Base-by-base conservation (phyloP, 2,113 vertebrate species). In the Nibea albiflora region DNA sequence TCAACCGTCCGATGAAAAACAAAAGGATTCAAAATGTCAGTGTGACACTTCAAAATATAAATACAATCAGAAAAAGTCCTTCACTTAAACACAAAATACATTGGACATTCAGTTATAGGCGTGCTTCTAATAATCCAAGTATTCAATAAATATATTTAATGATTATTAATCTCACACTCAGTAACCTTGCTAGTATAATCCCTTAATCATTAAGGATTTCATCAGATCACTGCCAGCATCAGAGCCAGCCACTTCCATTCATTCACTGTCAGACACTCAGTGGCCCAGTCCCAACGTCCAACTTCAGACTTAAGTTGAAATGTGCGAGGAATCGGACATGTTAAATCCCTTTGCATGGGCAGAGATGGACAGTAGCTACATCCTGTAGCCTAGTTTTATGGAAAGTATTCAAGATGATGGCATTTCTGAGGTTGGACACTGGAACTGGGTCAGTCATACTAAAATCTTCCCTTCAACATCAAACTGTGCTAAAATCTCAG, bases 21-120 rank as follows among this genome's bases (percentile, higher is more conserved):
- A 74, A 65, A 14, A 74, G 7, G 2, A 24, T 50, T 62, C n/a
- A 56, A 76, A 69, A 80, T 78, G 20, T 58, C 75, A 78, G 44
- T 31, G 61, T 12, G 35, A 54, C 47, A 78, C 80, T 85, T 90
- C 77, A 83, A 90, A 93, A 88, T 93, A 95, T 92, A 95, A 95
- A 96, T 86, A 95, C 46, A 80, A 89, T 67, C 69, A 53, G 65
- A 52, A 56, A 80, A 74, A 50, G 52, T 77, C 64, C 71, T 76
- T 73, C 50, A 82, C n/a, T 80, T 44, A 62, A 85, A 81, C 77
- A 87, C 22, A 39, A 39, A 39, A 47, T 58, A 64, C 9, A 64
- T 16, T 49, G 53, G 15, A 76, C 31, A 69, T 71, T 65, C 62
- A 63, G 22, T 53, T 3, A 19, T 11, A 54, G 47, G 52, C 22